Evolutionary conservation across 1,140 invertebrate species (phyloP).

Genomic region (Drosophila pandora): DNA sequence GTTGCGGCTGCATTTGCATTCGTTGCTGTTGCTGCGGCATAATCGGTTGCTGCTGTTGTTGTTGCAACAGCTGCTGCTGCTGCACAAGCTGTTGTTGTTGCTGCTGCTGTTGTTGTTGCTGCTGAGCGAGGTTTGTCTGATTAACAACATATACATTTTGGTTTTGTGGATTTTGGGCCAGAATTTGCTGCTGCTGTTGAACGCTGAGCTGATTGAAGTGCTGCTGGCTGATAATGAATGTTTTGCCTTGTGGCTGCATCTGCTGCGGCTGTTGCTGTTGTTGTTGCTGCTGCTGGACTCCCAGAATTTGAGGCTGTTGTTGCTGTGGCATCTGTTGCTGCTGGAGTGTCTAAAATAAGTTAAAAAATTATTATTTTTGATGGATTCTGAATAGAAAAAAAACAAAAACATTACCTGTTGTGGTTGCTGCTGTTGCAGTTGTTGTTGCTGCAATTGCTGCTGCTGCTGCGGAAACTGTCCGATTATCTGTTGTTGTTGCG

Average conservation of each 20-base stretch:
- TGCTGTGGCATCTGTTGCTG: conserved; percentile 56
- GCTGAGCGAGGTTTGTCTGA: conserved; percentile 80
- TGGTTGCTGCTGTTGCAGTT: conserved; percentile 44
- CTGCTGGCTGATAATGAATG: conserved; percentile 84
- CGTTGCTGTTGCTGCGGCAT: conserved; percentile 44
- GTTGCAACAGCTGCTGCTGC: conserved; percentile 70
- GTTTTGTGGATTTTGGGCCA: conserved; percentile 80
- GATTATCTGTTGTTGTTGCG: conserved; percentile 60
- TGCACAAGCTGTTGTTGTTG: conserved; percentile 84
- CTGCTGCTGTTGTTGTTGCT: conserved; percentile 83
- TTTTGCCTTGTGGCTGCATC: conserved; percentile 62
- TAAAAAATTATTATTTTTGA: neutral
- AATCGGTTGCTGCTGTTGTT: conserved; percentile 52
- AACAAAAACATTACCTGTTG: conserved; percentile 24
- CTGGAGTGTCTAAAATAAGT: conserved; percentile 28
- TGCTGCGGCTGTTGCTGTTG: conserved; percentile 44
- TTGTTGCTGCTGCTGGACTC: conserved; percentile 50
- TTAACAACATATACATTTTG: conserved; percentile 82
- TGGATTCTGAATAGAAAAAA: neutral
- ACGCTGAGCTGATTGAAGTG: conserved; percentile 85
- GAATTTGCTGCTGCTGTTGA: conserved; percentile 85
- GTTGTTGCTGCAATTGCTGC: conserved; percentile 46
- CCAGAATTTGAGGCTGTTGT: conserved; percentile 43
- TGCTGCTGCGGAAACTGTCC: conserved; percentile 62
- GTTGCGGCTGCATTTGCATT: conserved; percentile 67